These are phyloP conservation scores for Micromys minutus DNA, from an alignment of 2,113 vertebrate species.

Conservation along the genomic window DNA sequence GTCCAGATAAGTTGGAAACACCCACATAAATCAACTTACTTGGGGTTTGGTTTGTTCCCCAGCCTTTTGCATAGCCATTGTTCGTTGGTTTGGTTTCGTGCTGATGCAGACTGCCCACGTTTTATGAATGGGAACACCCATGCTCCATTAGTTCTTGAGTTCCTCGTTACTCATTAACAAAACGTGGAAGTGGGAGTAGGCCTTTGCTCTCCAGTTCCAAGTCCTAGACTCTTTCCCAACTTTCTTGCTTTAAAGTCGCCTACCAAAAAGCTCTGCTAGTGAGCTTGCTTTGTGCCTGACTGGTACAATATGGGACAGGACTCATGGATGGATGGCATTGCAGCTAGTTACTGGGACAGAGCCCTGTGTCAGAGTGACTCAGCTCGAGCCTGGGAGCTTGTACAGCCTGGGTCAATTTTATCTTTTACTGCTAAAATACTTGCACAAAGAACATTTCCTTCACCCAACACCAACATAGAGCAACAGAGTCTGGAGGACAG, in stretches of 20 bases:
- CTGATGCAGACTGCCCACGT: background rate
- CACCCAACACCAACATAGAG: slow-evolving; percentile 1
- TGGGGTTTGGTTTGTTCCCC: background rate
- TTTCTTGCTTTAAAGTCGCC: background rate
- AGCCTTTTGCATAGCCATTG: background rate
- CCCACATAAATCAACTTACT: background rate
- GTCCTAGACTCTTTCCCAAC: background rate
- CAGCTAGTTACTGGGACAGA: background rate
- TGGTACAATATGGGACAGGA: background rate
- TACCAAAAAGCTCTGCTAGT: background rate
- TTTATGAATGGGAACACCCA: background rate
- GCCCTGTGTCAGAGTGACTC: background rate
- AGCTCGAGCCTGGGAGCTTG: background rate
- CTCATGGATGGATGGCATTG: background rate
- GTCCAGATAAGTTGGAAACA: background rate
- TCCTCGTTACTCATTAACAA: background rate
- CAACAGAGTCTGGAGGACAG: background rate
- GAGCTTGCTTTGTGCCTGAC: background rate
- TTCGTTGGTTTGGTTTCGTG: background rate
- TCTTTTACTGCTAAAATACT: background rate
- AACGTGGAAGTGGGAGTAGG: background rate
- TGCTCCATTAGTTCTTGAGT: background rate
- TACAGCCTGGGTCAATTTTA: background rate
- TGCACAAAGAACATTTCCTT: background rate
- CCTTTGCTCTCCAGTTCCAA: background rate